Base-by-base conservation (phyloP, 2,888 invertebrate species). In the Dromius quadrimaculatus region DNA sequence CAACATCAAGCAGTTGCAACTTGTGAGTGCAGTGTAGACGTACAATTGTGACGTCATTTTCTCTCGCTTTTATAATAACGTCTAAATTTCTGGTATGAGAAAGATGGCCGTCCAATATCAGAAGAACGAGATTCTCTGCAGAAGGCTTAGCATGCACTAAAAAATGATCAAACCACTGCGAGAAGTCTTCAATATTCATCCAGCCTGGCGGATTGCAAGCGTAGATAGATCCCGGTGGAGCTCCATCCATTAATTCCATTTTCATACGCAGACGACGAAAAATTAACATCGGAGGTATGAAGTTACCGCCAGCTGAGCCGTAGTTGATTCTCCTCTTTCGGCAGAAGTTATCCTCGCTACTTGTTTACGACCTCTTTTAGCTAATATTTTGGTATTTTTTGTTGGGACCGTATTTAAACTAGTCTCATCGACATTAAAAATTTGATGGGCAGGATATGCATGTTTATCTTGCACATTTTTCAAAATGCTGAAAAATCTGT, bases 121-220 rank as follows among this genome's bases (percentile, higher is more conserved):
- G 8, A 28, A 28, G 8, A 28, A 28, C 3, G 8, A 28, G 8
- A 28, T n/a, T n/a, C n/a, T n/a, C n/a, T n/a, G n/a, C 73, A 5
- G 77, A 72, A 34, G 78, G 74, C 70, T 74, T 74, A 32, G 74
- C 72, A 61, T 76, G 74, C 43, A 47, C 63, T 69, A 81, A 71
- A 74, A 84, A 83, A 75, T 83, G 79, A 50, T 78, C 73, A 72
- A 82, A 79, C 79, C 79, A 80, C 41, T 75, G 69, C 2, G 73
- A 57, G 75, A 80, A 80, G 38, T 79, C 74, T 3, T 80, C 77
- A 15, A 73, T 45, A 43, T 76, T 77, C 74, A 81, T 79, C 79
- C 77, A 79, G 2, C 76, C 77, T 54, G 71, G 72, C 36, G 68
- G 45, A 71, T 78, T 74, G 47, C 74, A 77, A 5, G 32, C 72